Evolutionary conservation across 2,797 vertebrate genomes (phyloP).

Genomic region (Hydrolagus colliei): DNA sequence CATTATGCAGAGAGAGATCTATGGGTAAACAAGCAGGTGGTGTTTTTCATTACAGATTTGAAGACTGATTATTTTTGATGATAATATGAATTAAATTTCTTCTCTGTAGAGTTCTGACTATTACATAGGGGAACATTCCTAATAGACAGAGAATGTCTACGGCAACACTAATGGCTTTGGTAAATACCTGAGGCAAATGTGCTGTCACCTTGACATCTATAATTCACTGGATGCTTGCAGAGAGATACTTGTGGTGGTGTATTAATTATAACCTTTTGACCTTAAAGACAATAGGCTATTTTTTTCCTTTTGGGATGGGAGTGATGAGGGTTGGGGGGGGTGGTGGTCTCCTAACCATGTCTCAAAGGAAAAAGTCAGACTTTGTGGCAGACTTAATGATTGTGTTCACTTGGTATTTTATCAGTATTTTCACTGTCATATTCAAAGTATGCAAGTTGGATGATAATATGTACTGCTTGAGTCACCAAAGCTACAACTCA

Average conservation of each 20-base stretch:
- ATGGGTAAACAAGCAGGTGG: constrained; percentile 49
- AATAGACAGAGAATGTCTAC: constrained; percentile 44
- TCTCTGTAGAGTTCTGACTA: constrained; percentile 43
- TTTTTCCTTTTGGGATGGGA: constrained; percentile 8
- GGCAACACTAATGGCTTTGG: constrained; percentile 45
- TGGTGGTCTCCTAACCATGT: background rate
- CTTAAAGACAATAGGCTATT: constrained; percentile 23
- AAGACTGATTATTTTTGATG: constrained; percentile 53
- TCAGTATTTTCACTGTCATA: no score
- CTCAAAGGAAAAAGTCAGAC: no score
- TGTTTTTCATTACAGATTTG: constrained; percentile 54
- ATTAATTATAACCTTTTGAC: constrained; percentile 30
- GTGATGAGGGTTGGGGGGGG: background rate
- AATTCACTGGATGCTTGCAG: constrained; percentile 31
- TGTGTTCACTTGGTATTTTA: no score
- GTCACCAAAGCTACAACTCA: background rate
- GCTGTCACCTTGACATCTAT: constrained; percentile 32
- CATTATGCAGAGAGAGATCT: constrained; percentile 51
- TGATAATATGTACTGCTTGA: background rate
- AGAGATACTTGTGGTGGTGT: background rate
- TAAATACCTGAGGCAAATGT: constrained; percentile 47
- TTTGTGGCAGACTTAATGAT: no score
- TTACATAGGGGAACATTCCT: constrained; percentile 46
- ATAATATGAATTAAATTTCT: constrained; percentile 54
- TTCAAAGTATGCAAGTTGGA: no score